These are phyloP conservation scores for Brachionus paranguensis DNA, from an alignment of 1,140 invertebrate genomes.

Conservation along the genomic window DNA sequence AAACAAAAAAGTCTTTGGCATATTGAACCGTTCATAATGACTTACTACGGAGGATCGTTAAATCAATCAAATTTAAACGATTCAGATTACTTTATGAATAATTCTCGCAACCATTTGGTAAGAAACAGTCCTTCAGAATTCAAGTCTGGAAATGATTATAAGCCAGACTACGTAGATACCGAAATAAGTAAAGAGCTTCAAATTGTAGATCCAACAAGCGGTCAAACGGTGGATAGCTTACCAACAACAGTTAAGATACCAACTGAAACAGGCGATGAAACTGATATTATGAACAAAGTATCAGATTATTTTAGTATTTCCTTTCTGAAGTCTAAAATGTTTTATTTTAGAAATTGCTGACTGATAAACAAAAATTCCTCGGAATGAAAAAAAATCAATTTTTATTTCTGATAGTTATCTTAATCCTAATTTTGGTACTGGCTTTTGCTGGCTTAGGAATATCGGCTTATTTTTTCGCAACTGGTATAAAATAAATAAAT, in stretches of 20 bases:
- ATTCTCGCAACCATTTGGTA: not conserved
- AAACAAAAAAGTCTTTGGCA: not conserved
- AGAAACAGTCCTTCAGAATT: not conserved
- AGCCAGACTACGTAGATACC: not conserved
- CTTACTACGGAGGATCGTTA: not conserved
- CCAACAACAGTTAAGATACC: not conserved
- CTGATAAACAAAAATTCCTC: slow-evolving; percentile 14
- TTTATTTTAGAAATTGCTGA: not conserved
- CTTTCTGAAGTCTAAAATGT: not conserved
- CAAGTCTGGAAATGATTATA: not conserved
- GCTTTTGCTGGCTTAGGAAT: not conserved
- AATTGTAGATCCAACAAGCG: not conserved
- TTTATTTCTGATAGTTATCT: not conserved
- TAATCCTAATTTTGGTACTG: not conserved
- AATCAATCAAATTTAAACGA: not conserved
- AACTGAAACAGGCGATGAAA: not conserved
- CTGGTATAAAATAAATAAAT: not conserved
- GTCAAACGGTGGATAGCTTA: not conserved
- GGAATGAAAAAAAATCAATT: slow-evolving; percentile 8
- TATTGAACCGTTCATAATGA: not conserved
- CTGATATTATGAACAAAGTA: slow-evolving; percentile 7
- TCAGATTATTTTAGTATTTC: not conserved
- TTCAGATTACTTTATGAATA: not conserved
- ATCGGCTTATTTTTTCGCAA: not conserved
- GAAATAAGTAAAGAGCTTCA: slow-evolving; percentile 1